Percentiles rank a stretch among this genome's conserved stretches.
Evolutionary conservation across 2,113 vertebrate species (phyloP).

Genomic region (Pionites leucogaster): DNA sequence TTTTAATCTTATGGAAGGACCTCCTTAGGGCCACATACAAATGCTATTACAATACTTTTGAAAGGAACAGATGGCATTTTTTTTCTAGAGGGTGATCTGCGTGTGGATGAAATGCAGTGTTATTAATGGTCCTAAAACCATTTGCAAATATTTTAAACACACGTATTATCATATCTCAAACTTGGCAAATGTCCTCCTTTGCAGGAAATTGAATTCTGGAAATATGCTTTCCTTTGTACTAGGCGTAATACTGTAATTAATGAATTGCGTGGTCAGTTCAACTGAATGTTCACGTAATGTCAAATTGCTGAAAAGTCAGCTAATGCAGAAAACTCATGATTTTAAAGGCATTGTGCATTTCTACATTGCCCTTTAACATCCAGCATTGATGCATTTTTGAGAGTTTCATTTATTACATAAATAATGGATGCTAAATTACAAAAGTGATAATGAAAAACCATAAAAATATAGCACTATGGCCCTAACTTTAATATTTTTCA

Average conservation of each 20-base stretch:
- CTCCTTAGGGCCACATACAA: background rate
- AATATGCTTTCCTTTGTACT: background rate
- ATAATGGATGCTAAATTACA: background rate
- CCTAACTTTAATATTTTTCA: background rate
- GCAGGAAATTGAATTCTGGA: conserved; percentile 1
- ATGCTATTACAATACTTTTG: background rate
- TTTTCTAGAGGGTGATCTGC: background rate
- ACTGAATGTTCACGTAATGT: background rate
- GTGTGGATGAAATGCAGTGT: conserved; percentile 6
- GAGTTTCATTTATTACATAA: background rate
- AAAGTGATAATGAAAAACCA: background rate
- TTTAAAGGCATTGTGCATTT: background rate
- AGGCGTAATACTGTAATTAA: background rate
- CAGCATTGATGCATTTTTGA: background rate
- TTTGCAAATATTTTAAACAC: conserved; percentile 43
- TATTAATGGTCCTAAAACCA: conserved; percentile 26
- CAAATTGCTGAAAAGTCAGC: background rate
- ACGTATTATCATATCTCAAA: background rate
- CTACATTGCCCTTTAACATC: background rate
- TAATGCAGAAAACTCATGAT: background rate
- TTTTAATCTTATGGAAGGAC: background rate
- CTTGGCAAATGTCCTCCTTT: background rate
- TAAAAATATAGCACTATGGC: background rate
- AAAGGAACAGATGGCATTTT: conserved; percentile 34
- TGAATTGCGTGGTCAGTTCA: background rate